These are phyloP conservation scores for Drosophila austrosaltans DNA, from an alignment of 2,888 invertebrate genomes.

Conservation along the genomic window DNA sequence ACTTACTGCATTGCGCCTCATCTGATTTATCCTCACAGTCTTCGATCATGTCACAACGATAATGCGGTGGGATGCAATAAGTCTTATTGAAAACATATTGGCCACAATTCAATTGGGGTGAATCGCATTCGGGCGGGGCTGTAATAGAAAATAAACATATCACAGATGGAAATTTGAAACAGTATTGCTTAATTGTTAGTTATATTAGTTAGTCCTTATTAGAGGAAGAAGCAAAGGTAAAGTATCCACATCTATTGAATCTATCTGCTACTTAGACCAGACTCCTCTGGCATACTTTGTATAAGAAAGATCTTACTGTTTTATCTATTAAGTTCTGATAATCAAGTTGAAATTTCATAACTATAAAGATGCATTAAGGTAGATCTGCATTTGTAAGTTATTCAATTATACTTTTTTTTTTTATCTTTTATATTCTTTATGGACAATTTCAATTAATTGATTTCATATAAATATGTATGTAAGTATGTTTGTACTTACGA, in stretches of 20 bases:
- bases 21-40: conserved; percentile 98
- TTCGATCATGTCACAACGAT: conserved; percentile 96
- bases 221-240: too few species aligned
- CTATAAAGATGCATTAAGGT: neutral
- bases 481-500: conserved; percentile 89
- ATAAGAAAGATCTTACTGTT: neutral
- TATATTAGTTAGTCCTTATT: too few species aligned
- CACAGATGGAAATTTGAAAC: too few species aligned
- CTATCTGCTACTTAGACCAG: too few species aligned
- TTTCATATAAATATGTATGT: neutral
- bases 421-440: conserved; percentile 24
- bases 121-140: conserved; percentile 98
- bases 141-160: conserved; percentile 51
- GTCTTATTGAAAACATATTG: conserved; percentile 98
- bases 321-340: neutral
- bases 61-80: conserved; percentile 96
- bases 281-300: too few species aligned
- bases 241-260: too few species aligned
- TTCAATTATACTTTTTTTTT: conserved; percentile 14
- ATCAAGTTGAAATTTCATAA: neutral
- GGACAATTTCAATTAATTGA: conserved; percentile 23
- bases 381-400: neutral
- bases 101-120: conserved; percentile 94
- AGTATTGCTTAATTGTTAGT: too few species aligned
- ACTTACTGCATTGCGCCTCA: conserved; percentile 98